Evolutionary conservation across 1,140 invertebrate species (phyloP).

Genomic region (Belonocnema kinseyi): DNA sequence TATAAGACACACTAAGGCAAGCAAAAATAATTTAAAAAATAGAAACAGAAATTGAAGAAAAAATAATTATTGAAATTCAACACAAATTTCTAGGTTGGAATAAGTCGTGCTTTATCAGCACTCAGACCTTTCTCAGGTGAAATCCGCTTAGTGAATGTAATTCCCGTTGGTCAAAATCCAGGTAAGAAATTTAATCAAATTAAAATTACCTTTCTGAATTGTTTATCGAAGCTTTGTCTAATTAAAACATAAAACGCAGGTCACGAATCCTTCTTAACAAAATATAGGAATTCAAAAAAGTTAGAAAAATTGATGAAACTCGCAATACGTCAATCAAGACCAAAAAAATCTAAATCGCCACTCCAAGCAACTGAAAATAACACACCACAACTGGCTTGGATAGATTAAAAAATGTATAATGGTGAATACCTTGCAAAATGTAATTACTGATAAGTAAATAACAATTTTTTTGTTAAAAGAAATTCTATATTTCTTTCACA

Average conservation of each 20-base stretch:
- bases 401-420: constrained; percentile 45
- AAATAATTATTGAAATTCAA: constrained; percentile 35
- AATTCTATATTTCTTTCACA: not conserved
- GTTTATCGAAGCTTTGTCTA: constrained; percentile 32
- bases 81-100: constrained; percentile 74
- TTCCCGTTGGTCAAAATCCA: constrained; percentile 78
- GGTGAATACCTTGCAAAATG: no score
- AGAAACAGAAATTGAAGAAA: not conserved
- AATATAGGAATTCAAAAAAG: constrained; percentile 58
- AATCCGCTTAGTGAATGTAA: constrained; percentile 65
- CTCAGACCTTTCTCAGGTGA: constrained; percentile 74
- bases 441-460: no score
- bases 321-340: constrained; percentile 50
- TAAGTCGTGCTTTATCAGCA: constrained; percentile 79
- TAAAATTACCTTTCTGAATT: not conserved
- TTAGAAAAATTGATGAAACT: constrained; percentile 55
- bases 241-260: constrained; percentile 47
- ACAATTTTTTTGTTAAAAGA: no score
- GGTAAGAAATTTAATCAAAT: constrained; percentile 64
- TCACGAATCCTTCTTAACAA: constrained; percentile 66
- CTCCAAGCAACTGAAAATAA: not conserved
- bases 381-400: constrained; percentile 58
- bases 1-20: constrained; percentile 80
- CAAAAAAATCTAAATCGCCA: constrained; percentile 42
- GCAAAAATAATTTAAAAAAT: constrained; percentile 19